Percentiles rank a stretch among this genome's conserved stretches.
phyloP scores from a whole-genome alignment of 2,888 invertebrate genomes.

The Hyalella azteca region DNA sequence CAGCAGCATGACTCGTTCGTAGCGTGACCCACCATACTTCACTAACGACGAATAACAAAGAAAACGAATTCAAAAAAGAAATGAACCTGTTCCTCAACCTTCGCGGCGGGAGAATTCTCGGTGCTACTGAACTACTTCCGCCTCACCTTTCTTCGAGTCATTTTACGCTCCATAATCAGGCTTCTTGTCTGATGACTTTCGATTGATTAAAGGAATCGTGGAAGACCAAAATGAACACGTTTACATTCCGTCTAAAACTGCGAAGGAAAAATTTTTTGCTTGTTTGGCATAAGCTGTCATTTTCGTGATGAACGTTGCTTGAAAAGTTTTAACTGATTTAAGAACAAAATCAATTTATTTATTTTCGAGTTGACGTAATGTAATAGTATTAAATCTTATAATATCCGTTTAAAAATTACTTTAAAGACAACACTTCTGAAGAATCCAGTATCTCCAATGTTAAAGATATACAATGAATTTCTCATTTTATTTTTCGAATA shows the following conservation, averaged over 20 bases:
- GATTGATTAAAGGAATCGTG: background rate
- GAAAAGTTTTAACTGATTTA: too few species aligned
- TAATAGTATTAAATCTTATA: too few species aligned
- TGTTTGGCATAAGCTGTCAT: background rate
- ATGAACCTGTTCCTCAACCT: slow-evolving; percentile 31
- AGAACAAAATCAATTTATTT: too few species aligned
- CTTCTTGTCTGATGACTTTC: too few species aligned
- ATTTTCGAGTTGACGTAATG: too few species aligned
- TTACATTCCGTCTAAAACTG: background rate
- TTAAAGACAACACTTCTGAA: too few species aligned
- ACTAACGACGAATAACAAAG: slow-evolving; percentile 22
- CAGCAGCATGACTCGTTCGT: background rate
- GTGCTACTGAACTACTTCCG: slow-evolving; percentile 23
- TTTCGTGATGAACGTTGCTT: too few species aligned
- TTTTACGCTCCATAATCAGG: background rate
- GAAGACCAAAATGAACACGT: background rate
- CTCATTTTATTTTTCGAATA: too few species aligned
- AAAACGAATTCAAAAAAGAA: slow-evolving; percentile 32
- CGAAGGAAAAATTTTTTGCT: background rate
- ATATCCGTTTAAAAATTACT: too few species aligned
- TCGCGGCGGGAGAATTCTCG: background rate
- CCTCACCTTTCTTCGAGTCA: background rate
- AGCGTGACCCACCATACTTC: slow-evolving; percentile 14
- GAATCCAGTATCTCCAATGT: too few species aligned
- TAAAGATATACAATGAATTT: too few species aligned